Evolutionary conservation across 2,888 invertebrate species (phyloP).

Genomic region (Graphium colonna): DNA sequence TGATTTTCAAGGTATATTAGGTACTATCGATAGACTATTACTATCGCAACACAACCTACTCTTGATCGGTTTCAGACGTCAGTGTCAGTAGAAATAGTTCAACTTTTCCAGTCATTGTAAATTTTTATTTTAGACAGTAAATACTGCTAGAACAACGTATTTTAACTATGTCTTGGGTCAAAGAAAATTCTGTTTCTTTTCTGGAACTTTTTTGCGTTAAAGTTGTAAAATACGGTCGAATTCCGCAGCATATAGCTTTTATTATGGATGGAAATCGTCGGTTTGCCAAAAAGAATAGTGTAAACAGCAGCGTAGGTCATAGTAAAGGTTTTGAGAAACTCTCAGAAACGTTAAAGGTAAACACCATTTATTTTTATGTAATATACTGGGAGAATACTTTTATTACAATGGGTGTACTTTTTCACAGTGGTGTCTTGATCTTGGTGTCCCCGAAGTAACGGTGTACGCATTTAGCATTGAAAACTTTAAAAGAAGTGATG

Average conservation of each 20-base stretch:
- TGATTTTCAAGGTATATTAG: no score
- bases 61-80: no score
- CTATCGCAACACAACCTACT: no score
- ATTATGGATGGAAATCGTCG: conserved; percentile 99
- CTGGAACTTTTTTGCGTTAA: conserved; percentile 85
- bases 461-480: conserved; percentile 99
- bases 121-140: no score
- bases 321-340: conserved; percentile 89
- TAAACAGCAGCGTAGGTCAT: conserved; percentile 90
- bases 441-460: conserved; percentile 96
- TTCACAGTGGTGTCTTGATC: conserved; percentile 91
- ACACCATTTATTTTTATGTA: neutral
- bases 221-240: conserved; percentile 88
- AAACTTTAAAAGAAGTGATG: conserved; percentile 95
- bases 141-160: no score
- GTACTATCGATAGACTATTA: no score
- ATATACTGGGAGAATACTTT: no score
- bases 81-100: no score
- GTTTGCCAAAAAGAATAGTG: conserved; percentile 90
- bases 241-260: conserved; percentile 96
- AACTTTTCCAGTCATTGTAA: no score
- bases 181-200: conserved; percentile 86
- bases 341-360: conserved; percentile 87
- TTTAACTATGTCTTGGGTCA: conserved; percentile 83
- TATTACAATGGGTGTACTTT: no score